A percentile compares a stretch with the other conserved stretches of the same genome.
Evolutionary conservation across 1,140 invertebrate genomes (phyloP).

Genomic region (Listronotus bonariensis): DNA sequence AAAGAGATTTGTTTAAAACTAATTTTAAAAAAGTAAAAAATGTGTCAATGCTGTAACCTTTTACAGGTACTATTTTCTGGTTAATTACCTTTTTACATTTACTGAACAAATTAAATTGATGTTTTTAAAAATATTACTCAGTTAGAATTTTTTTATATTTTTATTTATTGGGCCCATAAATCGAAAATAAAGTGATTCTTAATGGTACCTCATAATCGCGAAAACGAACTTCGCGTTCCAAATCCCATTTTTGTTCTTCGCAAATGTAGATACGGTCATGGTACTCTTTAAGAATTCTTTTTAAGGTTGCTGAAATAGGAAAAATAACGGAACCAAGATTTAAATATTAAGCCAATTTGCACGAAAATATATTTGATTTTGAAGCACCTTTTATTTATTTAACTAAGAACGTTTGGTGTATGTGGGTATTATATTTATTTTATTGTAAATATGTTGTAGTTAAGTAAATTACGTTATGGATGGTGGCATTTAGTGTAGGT

Average conservation of each 20-base stretch:
- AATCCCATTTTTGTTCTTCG: conserved; percentile 99
- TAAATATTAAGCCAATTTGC: no score
- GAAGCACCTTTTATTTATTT: not conserved
- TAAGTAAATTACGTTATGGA: no score
- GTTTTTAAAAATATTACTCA: not conserved
- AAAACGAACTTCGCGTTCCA: conserved; percentile 98
- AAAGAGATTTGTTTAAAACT: no score
- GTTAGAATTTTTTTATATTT: not conserved
- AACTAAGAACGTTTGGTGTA: not conserved
- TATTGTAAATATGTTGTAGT: no score
- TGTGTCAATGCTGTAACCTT: no score
- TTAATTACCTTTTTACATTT: no score
- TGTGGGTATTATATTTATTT: no score
- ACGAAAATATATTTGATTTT: no score
- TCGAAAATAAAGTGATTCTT: not conserved
- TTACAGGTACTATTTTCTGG: no score
- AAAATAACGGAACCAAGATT: conserved; percentile 47
- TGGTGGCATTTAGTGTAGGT: no score
- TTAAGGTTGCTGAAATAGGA: conserved; percentile 72
- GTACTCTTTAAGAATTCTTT: conserved; percentile 88
- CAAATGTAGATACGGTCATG: conserved; percentile 93
- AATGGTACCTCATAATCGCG: conserved; percentile 94
- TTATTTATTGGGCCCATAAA: conserved; percentile 1
- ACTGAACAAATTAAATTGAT: no score
- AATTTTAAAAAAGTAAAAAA: no score